Evolutionary conservation across 2,797 vertebrate species (phyloP).

Genomic region (Ibycter americanus): DNA sequence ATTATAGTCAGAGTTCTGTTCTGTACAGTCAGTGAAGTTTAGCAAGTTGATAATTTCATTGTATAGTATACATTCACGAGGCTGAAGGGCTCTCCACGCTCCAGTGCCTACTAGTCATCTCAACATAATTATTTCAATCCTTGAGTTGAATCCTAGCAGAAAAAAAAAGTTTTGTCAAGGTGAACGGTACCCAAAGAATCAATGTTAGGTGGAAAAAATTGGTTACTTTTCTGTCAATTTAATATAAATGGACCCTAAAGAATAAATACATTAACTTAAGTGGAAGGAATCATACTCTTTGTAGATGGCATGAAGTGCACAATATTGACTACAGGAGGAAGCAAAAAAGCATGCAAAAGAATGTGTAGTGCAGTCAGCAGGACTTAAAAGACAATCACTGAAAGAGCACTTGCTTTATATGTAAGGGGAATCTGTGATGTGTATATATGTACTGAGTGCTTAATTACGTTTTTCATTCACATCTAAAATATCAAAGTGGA

Average conservation of each 20-base stretch:
- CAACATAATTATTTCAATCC: neutral
- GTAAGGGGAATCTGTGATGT: neutral
- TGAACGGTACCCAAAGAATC: neutral
- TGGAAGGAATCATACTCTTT: neutral
- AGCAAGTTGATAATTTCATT: neutral
- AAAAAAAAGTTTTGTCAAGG: neutral
- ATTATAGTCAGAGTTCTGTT: neutral
- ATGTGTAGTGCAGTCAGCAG: neutral
- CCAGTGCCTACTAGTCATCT: neutral
- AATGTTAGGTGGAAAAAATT: neutral
- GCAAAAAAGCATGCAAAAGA: neutral
- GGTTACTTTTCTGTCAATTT: neutral
- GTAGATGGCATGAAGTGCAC: neutral
- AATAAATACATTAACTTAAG: neutral
- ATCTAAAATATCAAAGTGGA: neutral
- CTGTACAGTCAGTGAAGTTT: neutral
- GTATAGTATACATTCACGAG: neutral
- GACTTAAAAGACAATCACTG: neutral
- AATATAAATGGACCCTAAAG: neutral
- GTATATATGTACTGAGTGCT: neutral
- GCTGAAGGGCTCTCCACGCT: neutral
- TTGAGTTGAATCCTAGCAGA: neutral
- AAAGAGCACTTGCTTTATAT: neutral
- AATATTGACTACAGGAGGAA: neutral
- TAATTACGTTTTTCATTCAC: neutral